Base-by-base conservation (phyloP, 23 tunicate genomes). In the Styela plicata region DNA sequence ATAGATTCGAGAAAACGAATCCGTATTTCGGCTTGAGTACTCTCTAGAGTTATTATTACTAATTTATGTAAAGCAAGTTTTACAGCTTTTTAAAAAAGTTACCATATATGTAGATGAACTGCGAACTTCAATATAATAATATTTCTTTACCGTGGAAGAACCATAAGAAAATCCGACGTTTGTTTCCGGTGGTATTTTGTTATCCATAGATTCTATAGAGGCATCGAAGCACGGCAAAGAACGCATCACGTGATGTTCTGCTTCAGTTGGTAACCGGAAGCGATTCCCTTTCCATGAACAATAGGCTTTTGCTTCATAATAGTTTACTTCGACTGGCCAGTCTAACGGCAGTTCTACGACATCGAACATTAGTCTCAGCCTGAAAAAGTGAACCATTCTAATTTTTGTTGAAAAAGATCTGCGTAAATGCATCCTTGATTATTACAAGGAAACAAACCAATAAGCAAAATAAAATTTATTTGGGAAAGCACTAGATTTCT, bases 291-390 rank as follows among this genome's bases (percentile, higher is more conserved):
- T 87, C 97, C 97, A 92, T 19, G 79, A 64, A 32, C 97, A 92
- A 63, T 74, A 92, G 2, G 97, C 97, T 33, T 92, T 86, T 61
- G 97, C 97, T 64, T 92, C 97, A 63, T 83, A 86, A 61, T 32
- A 92, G 32, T 87, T 92, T 5, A 92, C 89, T 77, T 87, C 97
- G 16, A 74, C 91, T 27, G 97, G 97, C 97, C 97, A 92, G 70
- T 92, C 97, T 22, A 83, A 74, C 33, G 97, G 97, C 28, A 92
- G 83, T 1, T 82, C 69, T 0, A 87, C 86, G 32, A 83, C 74
- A 52, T 92, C 97, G 69, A 87, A 92, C 97, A 92, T 92, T 70
- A 92, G 37, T 5, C 97, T 85, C 20, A 92, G 67, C 61, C 97
- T 92, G 86, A 7, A 36, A 33, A 52, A 36, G 64, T 29, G 24